Evolutionary conservation across 2,888 invertebrate species (phyloP).

Genomic region (Microctonus hyperodae): DNA sequence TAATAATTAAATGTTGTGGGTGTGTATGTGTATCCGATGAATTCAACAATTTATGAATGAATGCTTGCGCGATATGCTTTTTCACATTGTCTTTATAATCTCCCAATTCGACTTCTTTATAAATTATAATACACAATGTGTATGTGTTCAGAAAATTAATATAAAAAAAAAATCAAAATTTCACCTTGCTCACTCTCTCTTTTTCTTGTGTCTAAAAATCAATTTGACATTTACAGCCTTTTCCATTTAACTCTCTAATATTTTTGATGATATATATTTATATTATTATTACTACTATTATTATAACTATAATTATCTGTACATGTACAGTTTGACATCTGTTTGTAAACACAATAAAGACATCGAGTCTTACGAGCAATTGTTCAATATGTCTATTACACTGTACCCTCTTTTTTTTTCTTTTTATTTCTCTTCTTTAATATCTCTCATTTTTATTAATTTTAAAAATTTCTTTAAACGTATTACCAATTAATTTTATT

Average conservation of each 20-base stretch:
- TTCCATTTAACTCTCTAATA: slow-evolving; percentile 52
- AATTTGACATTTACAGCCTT: slow-evolving; percentile 45
- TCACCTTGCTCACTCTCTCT: neutral
- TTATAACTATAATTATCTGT: slow-evolving; percentile 48
- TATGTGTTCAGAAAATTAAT: neutral
- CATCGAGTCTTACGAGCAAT: slow-evolving; percentile 46
- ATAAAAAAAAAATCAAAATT: slow-evolving; percentile 1
- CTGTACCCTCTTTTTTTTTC: slow-evolving; percentile 38
- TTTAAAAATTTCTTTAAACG: slow-evolving; percentile 29
- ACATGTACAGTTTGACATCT: slow-evolving; percentile 49
- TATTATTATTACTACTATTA: too few relatives aligned
- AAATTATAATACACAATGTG: neutral
- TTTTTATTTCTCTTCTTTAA: slow-evolving; percentile 20
- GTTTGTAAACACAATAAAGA: slow-evolving; percentile 51
- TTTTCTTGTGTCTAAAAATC: too few relatives aligned
- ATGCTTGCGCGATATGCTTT: slow-evolving; percentile 27
- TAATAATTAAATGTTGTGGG: slow-evolving; percentile 4
- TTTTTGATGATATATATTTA: slow-evolving; percentile 43
- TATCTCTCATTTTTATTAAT: slow-evolving; percentile 30
- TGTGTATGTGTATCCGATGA: slow-evolving; percentile 1
- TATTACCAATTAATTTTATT: slow-evolving; percentile 38
- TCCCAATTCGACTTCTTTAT: neutral
- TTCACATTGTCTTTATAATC: slow-evolving; percentile 2
- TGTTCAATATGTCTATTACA: slow-evolving; percentile 38
- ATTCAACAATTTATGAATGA: neutral